phyloP scores from a whole-genome alignment of 2,888 invertebrate species.

The Eupithecia inturbata region DNA sequence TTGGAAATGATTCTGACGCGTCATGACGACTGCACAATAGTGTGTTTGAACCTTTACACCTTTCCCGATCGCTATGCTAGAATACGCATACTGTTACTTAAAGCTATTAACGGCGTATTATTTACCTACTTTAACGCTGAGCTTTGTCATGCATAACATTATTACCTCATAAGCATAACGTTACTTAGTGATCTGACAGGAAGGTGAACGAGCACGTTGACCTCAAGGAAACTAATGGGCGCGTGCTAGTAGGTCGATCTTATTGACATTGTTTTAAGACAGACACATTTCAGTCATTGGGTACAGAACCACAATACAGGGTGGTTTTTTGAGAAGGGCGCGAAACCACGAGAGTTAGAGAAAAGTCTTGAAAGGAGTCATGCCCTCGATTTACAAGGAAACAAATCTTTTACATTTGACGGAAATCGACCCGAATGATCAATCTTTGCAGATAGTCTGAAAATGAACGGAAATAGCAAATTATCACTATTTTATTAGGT shows the following conservation, averaged over 20 bases:
- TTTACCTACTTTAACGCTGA: neutral
- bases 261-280: neutral
- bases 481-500: too few relatives aligned
- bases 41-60: neutral
- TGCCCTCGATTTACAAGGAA: too few relatives aligned
- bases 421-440: too few relatives aligned
- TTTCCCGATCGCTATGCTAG: conserved; percentile 10
- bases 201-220: conserved; percentile 29
- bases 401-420: too few relatives aligned
- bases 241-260: conserved; percentile 15
- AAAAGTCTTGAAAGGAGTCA: too few relatives aligned
- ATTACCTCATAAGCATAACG: conserved; percentile 22
- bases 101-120: conserved; percentile 17
- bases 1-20: too few relatives aligned
- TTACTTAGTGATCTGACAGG: conserved; percentile 4
- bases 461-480: too few relatives aligned
- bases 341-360: too few relatives aligned
- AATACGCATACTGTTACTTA: conserved; percentile 16
- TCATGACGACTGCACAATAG: neutral
- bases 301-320: too few relatives aligned
- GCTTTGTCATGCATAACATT: conserved; percentile 15
- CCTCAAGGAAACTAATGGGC: conserved; percentile 21
- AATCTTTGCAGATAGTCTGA: too few relatives aligned
- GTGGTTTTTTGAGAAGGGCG: too few relatives aligned
- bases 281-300: neutral